A percentile compares a stretch with the other conserved stretches of the same genome.
These are phyloP conservation scores for Lycophotia porphyrea DNA, from an alignment of 2,888 invertebrate species.

Conservation along the genomic window DNA sequence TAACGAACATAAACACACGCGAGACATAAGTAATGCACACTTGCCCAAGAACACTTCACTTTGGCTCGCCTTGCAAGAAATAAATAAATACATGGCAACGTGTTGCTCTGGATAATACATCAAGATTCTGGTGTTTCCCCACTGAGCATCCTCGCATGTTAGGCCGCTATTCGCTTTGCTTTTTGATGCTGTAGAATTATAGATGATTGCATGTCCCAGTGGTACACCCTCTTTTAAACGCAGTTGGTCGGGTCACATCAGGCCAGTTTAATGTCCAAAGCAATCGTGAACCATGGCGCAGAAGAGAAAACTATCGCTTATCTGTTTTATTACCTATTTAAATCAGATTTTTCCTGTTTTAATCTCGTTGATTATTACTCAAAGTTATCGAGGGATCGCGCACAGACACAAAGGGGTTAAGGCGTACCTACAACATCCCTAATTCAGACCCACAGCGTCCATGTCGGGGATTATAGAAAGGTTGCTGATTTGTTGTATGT, in stretches of 20 bases:
- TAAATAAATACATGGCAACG: not conserved
- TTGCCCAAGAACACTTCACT: not conserved
- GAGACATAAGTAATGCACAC: not conserved
- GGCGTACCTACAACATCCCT: not conserved
- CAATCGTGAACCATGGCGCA: too few species aligned
- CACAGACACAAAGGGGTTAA: not conserved
- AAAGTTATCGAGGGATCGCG: not conserved
- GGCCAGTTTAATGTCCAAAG: too few species aligned
- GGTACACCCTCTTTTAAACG: too few species aligned
- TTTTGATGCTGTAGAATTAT: not conserved
- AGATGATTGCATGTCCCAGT: not conserved
- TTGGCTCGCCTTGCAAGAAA: not conserved
- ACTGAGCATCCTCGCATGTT: not conserved
- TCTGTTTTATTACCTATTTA: too few species aligned
- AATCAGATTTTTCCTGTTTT: too few species aligned
- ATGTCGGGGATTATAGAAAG: not conserved
- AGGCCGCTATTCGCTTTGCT: not conserved
- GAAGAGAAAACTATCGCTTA: too few species aligned
- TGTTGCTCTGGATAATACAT: not conserved
- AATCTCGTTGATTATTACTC: not conserved
- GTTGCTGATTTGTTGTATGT: not conserved
- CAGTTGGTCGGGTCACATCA: too few species aligned
- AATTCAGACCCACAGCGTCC: not conserved
- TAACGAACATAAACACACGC: conserved; percentile 36
- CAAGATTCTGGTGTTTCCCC: not conserved